Conservation (phyloP, 2,113 vertebrate species). For the Shinisaurus crocodilurus region DNA sequence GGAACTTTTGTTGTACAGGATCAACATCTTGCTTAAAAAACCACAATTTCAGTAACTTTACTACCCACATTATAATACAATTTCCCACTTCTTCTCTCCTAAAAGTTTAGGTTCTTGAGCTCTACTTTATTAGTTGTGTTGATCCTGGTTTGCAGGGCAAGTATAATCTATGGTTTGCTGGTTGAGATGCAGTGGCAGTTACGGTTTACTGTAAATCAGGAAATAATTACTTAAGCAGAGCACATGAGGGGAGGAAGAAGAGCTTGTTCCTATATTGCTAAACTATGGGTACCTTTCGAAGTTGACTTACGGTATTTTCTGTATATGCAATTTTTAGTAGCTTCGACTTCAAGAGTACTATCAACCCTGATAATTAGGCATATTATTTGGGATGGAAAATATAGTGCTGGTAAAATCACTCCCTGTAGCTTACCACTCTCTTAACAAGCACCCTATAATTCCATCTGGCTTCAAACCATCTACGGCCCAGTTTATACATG, state of each 20-base stretch:
- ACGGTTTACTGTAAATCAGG: neutral
- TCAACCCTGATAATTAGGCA: neutral
- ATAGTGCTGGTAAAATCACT: neutral
- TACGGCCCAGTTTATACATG: neutral
- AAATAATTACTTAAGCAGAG: neutral
- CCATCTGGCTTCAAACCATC: neutral
- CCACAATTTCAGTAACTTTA: neutral
- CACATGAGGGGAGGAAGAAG: too few species aligned
- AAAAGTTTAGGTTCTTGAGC: neutral
- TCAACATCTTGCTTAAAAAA: neutral
- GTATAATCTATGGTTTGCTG: neutral
- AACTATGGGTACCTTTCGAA: neutral
- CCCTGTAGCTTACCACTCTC: neutral
- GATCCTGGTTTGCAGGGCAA: neutral
- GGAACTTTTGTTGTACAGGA: neutral
- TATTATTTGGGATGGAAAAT: neutral
- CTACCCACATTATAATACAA: neutral
- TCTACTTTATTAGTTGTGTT: neutral
- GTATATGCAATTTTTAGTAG: neutral
- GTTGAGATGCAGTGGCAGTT: neutral
- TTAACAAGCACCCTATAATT: neutral
- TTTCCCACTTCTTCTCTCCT: neutral
- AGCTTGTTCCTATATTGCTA: neutral
- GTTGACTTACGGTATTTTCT: neutral
- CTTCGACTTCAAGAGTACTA: neutral